Conservation (phyloP, 1,140 invertebrate genomes). For the Drosophila mayri region DNA sequence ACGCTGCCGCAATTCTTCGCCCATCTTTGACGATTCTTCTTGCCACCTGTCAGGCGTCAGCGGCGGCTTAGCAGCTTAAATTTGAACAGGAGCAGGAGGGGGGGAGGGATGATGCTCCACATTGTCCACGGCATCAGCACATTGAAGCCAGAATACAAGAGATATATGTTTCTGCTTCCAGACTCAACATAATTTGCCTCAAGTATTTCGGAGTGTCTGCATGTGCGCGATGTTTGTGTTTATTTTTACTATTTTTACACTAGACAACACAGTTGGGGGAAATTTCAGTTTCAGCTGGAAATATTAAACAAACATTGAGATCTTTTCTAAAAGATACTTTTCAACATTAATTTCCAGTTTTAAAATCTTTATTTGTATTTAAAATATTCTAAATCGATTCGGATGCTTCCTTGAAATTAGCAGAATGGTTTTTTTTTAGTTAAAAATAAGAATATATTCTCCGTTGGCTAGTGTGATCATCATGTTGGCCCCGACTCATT, state of each 20-base stretch:
- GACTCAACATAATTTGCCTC: conserved; percentile 68
- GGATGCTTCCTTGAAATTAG: background rate
- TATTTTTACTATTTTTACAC: conserved; percentile 64
- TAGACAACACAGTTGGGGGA: background rate
- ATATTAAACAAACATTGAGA: too few species aligned
- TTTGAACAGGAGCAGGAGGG: conserved; percentile 7
- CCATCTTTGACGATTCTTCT: conserved; percentile 25
- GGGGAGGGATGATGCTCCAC: conserved; percentile 40
- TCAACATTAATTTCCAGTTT: background rate
- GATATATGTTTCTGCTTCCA: conserved; percentile 14
- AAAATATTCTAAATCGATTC: background rate
- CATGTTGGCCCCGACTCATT: conserved; percentile 21
- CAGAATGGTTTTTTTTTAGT: background rate
- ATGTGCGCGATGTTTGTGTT: conserved; percentile 49
- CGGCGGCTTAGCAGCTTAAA: conserved; percentile 67
- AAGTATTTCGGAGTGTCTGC: conserved; percentile 44
- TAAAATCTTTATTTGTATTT: background rate
- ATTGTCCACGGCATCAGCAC: conserved; percentile 61
- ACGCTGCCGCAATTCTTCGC: background rate
- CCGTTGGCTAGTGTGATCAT: conserved; percentile 38
- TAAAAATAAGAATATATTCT: background rate
- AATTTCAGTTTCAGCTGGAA: background rate
- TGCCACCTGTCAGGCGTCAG: conserved; percentile 73
- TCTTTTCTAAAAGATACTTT: background rate
- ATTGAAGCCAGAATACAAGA: conserved; percentile 38